These are phyloP conservation scores for Bradypodion ventrale DNA, from an alignment of 2,797 vertebrate genomes.

Conservation along the genomic window DNA sequence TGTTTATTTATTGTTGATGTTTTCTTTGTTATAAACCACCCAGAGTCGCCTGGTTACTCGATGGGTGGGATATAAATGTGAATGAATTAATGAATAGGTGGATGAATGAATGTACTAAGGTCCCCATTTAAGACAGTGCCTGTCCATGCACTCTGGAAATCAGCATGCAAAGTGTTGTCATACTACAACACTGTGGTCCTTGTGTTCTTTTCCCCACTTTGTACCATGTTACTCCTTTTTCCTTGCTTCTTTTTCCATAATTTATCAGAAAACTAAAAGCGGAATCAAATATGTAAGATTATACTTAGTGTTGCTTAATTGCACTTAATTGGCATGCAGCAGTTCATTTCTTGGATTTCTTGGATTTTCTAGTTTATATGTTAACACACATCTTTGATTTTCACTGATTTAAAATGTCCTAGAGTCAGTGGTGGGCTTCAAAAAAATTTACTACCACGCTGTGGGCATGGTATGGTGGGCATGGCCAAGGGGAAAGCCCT, in stretches of 20 bases:
- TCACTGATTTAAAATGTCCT: not conserved
- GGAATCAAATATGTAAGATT: not conserved
- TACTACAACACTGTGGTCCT: not conserved
- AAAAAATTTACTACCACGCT: too few relatives aligned
- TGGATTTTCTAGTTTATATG: fast-evolving
- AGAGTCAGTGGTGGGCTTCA: too few relatives aligned
- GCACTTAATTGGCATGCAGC: not conserved
- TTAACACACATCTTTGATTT: not conserved
- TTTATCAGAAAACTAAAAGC: not conserved
- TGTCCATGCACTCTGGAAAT: not conserved
- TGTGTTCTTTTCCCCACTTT: not conserved
- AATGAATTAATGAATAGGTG: too few relatives aligned
- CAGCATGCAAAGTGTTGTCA: not conserved
- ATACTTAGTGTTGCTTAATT: not conserved
- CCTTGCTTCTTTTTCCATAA: not conserved
- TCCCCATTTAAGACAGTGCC: not conserved
- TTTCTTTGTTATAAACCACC: too few relatives aligned
- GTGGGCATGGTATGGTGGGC: too few relatives aligned
- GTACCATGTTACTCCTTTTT: not conserved
- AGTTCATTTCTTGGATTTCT: not conserved
- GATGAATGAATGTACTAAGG: too few relatives aligned
- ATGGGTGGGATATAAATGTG: too few relatives aligned
- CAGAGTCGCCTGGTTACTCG: too few relatives aligned
- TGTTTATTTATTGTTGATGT: too few relatives aligned
- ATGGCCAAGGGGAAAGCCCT: too few relatives aligned